Percentiles rank a stretch among this genome's conserved stretches.
These are phyloP conservation scores for Onychostruthus taczanowskii DNA, from an alignment of 2,113 vertebrate species.

Conservation along the genomic window DNA sequence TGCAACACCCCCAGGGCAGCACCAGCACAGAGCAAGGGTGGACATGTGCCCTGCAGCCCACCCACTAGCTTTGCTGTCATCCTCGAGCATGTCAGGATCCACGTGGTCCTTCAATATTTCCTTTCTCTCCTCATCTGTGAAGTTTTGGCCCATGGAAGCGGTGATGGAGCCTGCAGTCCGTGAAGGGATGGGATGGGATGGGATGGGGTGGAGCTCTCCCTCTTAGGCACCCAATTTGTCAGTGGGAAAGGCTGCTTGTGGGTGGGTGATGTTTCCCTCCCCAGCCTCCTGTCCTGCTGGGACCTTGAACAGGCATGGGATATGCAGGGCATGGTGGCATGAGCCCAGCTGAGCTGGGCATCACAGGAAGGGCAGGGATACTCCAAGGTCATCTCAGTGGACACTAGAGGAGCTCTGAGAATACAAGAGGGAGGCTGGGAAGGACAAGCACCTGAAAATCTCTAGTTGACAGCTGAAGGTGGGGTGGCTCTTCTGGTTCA, in stretches of 20 bases:
- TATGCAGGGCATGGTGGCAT: rapidly evolving
- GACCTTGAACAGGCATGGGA: rapidly evolving
- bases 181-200: neutral
- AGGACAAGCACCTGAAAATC: neutral
- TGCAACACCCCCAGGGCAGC: neutral
- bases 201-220: neutral
- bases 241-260: neutral
- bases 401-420: neutral
- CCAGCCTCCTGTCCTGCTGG: neutral
- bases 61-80: neutral
- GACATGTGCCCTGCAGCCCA: neutral
- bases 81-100: rapidly evolving
- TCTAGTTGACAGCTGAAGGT: neutral
- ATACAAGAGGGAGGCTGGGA: rapidly evolving
- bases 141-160: rapidly evolving
- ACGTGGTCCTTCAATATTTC: neutral
- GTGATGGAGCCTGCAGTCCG: neutral
- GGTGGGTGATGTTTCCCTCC: neutral
- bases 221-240: neutral
- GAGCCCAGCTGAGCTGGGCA: neutral
- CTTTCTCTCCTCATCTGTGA: rapidly evolving
- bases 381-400: too few species aligned
- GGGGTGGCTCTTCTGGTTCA: neutral
- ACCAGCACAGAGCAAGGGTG: too few species aligned
- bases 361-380: too few species aligned